Base-by-base conservation (phyloP, 2,113 vertebrate genomes). In the Antechinus stuartii region DNA sequence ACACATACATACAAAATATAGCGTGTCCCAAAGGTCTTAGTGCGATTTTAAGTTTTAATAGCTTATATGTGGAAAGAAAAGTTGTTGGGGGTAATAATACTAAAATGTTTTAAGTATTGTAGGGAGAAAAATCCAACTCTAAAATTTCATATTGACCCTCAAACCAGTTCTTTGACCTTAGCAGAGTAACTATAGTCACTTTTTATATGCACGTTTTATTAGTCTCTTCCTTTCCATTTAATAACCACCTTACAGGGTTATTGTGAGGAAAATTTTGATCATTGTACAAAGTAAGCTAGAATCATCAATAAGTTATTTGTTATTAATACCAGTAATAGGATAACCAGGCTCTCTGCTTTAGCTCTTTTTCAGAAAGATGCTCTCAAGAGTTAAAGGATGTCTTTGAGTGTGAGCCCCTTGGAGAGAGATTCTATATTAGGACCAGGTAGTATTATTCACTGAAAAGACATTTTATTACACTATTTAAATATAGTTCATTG, bases 401-500 rank as follows among this genome's bases (percentile, higher is more conserved):
- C 90, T 92, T 91, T 54, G 23, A 53, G 24, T 57, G 57, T 24
- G 30, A 53, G 35, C 90, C 91, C 93, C 52, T 50, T 35, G 19
- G 92, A 50, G 93, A 95, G 92, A 89, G 95, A 50, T 95, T 93
- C 93, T 92, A 46, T 24, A 0, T 25, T 97, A 56, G 57, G 92
- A n/a, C n/a, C 52, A 89, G 93, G 25, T 46, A n/a, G 68, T 84
- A 84, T 84, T 42, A 76, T 54, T 89, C 55, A 89, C 84, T 12
- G 26, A 53, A 94, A 56, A 97, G 97, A 92, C 95, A 90, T 56
- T 54, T 96, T 96, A 94, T 96, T 96, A 92, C 96, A 97, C 96
- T 46, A 90, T 90, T 96, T 98, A 96, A 97, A 96, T 96, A 94
- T 97, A 96, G 96, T 57, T 95, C 92, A 68, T 95, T 96, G 98